Base-by-base conservation (phyloP, 2,888 invertebrate genomes). In the Xestia sexstrigata region DNA sequence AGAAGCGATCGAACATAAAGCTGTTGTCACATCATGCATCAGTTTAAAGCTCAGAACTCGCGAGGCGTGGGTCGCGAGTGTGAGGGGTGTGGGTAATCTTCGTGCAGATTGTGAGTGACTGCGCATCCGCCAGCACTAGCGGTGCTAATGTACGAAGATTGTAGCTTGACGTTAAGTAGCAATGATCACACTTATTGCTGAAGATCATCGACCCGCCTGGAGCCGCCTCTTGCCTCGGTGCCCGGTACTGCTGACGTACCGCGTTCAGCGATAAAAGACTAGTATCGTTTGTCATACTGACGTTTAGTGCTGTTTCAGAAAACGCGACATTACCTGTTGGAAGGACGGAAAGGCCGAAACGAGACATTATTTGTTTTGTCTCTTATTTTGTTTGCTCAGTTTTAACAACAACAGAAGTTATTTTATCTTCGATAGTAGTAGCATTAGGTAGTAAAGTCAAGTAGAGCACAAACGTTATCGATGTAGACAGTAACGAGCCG, bases 11-110 rank as follows among this genome's bases (percentile, higher is more conserved):
- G 47, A 66, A 66, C 55, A 23, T n/a, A 42, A 17, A 63, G 55
- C 55, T 70, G 82, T 30, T 81, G 62, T 81, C 70, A 67, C 35
- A 3, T 35, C 35, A 35, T 35, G 35, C 62, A 62, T 76, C n/a
- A 55, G 70, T 67, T 65, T 70, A 30, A 58, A 52, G 45, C 60
- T 45, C 39, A 17, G 9, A 15, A 23, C 3, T 23, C 15, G 47
- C 20, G n/a, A 23, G 23, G 26, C 6, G 20, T 20, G 26, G 68
- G 30, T 7, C n/a, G 7, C 39, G 15, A 13, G 45, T 5, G 9
- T 2, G 13, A 35, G 47, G 55, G n/a, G 58, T n/a, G 52, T n/a
- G 55, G 17, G 62, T 76, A 71, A 35, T 81, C 26, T 58, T 63
- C 23, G 15, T 55, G 30, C 1, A 62, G 17, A 63, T 63, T 67